Conservation (phyloP, 2,888 invertebrate genomes). For the Volucella inflata region DNA sequence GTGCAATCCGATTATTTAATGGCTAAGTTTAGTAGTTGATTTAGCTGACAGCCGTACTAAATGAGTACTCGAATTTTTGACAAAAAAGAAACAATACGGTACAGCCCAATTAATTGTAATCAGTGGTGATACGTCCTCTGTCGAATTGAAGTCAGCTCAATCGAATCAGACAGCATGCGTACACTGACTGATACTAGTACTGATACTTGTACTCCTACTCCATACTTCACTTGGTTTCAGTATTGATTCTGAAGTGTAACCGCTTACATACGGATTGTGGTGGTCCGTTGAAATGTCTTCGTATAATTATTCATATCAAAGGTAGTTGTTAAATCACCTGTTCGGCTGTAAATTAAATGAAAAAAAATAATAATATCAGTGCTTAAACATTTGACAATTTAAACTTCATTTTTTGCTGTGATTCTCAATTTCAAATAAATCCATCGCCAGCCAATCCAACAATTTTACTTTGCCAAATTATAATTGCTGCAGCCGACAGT, state of each 20-base stretch:
- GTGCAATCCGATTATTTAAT: too few species aligned
- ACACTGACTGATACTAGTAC: slow-evolving; percentile 38
- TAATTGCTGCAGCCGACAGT: slow-evolving; percentile 6
- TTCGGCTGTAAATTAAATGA: slow-evolving; percentile 7
- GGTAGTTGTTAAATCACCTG: slow-evolving; percentile 16
- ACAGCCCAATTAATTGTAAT: background rate
- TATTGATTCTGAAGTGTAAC: slow-evolving; percentile 70
- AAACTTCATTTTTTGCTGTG: background rate
- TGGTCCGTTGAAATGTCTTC: slow-evolving; percentile 41
- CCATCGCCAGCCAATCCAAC: background rate
- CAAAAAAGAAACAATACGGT: slow-evolving; percentile 9
- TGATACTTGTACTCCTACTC: too few species aligned
- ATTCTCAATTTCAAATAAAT: background rate
- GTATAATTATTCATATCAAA: slow-evolving; percentile 35
- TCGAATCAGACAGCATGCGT: slow-evolving; percentile 55
- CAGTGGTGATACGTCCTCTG: slow-evolving; percentile 22
- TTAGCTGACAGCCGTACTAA: background rate
- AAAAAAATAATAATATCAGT: background rate
- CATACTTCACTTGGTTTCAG: slow-evolving; percentile 39
- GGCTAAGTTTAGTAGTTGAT: too few species aligned
- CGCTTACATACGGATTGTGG: slow-evolving; percentile 56
- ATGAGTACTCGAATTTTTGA: background rate
- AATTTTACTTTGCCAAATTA: background rate
- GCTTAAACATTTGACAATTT: background rate
- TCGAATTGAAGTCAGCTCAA: slow-evolving; percentile 14